Percentiles rank a stretch among this genome's conserved stretches.
Evolutionary conservation across 2,113 vertebrate species (phyloP).

Genomic region (Bos javanicus): DNA sequence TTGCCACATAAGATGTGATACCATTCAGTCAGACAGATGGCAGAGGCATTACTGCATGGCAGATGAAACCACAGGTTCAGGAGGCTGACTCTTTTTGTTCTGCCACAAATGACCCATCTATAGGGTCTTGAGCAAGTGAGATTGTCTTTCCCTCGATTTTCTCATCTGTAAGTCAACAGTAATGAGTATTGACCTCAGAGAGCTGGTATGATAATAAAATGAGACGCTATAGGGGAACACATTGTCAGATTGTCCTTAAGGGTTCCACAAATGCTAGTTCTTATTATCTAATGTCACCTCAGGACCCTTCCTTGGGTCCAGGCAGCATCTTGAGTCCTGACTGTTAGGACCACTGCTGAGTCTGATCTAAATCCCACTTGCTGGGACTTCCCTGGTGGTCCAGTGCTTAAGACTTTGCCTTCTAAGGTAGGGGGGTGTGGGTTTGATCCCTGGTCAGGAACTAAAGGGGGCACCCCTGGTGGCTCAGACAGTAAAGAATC

Average conservation of each 20-base stretch:
- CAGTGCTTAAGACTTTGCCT: neutral
- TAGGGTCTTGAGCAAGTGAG: neutral
- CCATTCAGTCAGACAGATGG: neutral
- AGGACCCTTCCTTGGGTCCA: neutral
- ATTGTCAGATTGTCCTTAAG: neutral
- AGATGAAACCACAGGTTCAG: neutral
- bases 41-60: neutral
- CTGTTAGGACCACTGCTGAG: neutral
- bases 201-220: neutral
- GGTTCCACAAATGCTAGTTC: neutral
- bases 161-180: neutral
- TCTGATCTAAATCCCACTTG: neutral
- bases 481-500: neutral
- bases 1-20: neutral
- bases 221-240: neutral
- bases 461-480: neutral
- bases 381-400: neutral
- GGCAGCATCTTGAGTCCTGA: neutral
- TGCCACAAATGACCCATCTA: neutral
- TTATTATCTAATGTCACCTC: neutral
- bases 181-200: neutral
- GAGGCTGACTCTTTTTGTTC: neutral
- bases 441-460: neutral
- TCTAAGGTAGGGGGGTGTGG: neutral
- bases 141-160: neutral